Percentiles rank a stretch among this genome's conserved stretches.
phyloP scores from a whole-genome alignment of 2,113 vertebrate genomes.

The Ellobius talpinus region DNA sequence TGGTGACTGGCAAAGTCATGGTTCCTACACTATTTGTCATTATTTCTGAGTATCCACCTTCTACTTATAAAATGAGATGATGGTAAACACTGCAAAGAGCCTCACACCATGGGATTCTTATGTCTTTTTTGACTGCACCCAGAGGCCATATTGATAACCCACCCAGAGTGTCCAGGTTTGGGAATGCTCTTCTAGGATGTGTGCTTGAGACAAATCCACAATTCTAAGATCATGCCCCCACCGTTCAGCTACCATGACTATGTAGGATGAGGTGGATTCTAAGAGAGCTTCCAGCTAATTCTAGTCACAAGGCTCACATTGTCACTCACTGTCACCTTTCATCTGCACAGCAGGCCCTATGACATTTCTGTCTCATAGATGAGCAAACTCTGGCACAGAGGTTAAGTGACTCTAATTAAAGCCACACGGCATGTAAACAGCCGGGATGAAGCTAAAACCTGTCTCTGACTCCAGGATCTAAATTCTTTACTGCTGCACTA shows the following conservation, averaged over 20 bases:
- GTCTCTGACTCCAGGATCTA: not conserved
- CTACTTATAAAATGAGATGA: not conserved
- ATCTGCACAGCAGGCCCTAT: rapidly evolving
- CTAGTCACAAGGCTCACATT: not conserved
- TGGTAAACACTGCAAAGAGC: not conserved
- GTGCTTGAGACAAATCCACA: not conserved
- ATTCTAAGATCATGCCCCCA: not conserved
- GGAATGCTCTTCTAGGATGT: not conserved
- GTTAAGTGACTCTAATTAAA: not conserved
- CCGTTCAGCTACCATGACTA: too few relatives aligned
- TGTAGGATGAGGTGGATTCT: not conserved
- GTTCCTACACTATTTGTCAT: not conserved
- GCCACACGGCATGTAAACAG: not conserved
- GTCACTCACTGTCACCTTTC: not conserved
- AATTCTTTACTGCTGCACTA: not conserved
- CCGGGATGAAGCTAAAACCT: not conserved
- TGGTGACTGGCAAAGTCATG: not conserved
- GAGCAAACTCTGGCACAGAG: not conserved
- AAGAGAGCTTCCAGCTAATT: not conserved
- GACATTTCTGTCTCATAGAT: not conserved
- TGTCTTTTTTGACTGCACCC: too few relatives aligned
- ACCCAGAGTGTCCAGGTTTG: not conserved
- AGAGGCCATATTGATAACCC: not conserved
- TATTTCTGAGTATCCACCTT: not conserved
- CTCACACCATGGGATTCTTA: not conserved